Evolutionary conservation across 2,113 vertebrate genomes (phyloP).

Genomic region (Tapirus terrestris): DNA sequence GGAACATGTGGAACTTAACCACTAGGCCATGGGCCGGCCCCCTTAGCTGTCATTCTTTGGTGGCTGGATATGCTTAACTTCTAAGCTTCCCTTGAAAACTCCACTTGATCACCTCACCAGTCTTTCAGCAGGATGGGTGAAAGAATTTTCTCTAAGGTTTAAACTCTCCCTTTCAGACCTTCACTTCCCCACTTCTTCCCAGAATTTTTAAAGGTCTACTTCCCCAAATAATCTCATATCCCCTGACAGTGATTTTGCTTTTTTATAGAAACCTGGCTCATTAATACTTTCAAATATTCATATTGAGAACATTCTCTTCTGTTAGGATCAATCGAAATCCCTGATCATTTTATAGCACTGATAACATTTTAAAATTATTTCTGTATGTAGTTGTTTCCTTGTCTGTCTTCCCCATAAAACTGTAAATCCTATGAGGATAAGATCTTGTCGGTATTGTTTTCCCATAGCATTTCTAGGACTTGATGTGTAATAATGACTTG

Average conservation of each 20-base stretch:
- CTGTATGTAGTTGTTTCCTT: neutral
- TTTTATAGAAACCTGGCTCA: too few relatives aligned
- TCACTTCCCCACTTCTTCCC: neutral
- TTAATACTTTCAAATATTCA: too few relatives aligned
- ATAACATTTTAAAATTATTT: neutral
- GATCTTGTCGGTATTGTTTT: neutral
- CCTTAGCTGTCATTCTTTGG: too few relatives aligned
- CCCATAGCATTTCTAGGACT: neutral
- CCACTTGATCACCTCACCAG: too few relatives aligned
- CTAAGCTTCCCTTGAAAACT: too few relatives aligned
- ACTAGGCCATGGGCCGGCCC: too few relatives aligned
- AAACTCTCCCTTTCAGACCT: too few relatives aligned
- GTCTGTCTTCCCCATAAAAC: neutral
- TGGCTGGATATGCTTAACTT: too few relatives aligned
- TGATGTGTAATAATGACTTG: neutral
- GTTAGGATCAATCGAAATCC: neutral
- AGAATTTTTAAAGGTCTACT: neutral
- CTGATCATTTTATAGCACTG: neutral
- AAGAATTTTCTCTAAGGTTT: too few relatives aligned
- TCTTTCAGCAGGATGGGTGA: too few relatives aligned
- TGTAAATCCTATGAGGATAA: neutral
- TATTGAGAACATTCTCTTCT: neutral
- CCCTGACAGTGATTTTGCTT: too few relatives aligned
- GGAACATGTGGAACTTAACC: too few relatives aligned
- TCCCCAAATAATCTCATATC: neutral